Evolutionary conservation across 2,113 vertebrate genomes (phyloP), one percentile per base, ranked within the genome.

Genomic region (Campylomormyrus tamandua): DNA sequence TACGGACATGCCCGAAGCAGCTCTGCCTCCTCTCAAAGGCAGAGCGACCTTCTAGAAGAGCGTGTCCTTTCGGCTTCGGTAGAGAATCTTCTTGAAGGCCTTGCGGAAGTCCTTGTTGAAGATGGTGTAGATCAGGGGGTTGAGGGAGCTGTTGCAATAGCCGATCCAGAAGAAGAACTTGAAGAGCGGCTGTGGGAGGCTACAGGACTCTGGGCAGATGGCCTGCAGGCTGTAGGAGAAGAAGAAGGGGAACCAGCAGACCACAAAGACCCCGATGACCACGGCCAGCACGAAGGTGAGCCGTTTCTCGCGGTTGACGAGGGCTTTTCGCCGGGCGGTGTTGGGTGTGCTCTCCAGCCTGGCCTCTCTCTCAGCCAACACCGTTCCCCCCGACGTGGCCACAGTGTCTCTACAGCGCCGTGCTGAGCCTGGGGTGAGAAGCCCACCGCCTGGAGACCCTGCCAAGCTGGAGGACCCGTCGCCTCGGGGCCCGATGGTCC

Each of bases 171-270:
- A 96, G 92, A 96, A 96, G 92, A 96, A 96, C 48, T 93, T 96
- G 87, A 96, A 96, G n/a, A 94, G 88, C 0, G 94, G 90, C 0
- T 89, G 3, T 0, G 98, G 97, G 62, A 97, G 94, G 48, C 92
- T 94, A 92, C 97, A 98, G 1, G 89, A 93, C 3, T 91, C 90
- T 0, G 96, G 95, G 39, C 98, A 98, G 77, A 98, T 92, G 0
- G 97, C 97, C 0, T 95, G 91, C 46, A 98, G 95, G 80, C 97
- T 97, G 90, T 98, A 98, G 70, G 96, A 96, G 90, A 98, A 96
- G 94, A 98, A 98, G 92, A 98, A 98, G 0, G 98, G 98, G 93
- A 98, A 98, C 98, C 98, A 98, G 93, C 98, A 98, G 90, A 98
- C 90, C 9, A 98, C 95, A 0, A 98, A 98, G 13, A 96, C 98